Evolutionary conservation across 2,888 invertebrate genomes (phyloP), one percentile per base, ranked within the genome.

Genomic region (Drosophila paranaensis): DNA sequence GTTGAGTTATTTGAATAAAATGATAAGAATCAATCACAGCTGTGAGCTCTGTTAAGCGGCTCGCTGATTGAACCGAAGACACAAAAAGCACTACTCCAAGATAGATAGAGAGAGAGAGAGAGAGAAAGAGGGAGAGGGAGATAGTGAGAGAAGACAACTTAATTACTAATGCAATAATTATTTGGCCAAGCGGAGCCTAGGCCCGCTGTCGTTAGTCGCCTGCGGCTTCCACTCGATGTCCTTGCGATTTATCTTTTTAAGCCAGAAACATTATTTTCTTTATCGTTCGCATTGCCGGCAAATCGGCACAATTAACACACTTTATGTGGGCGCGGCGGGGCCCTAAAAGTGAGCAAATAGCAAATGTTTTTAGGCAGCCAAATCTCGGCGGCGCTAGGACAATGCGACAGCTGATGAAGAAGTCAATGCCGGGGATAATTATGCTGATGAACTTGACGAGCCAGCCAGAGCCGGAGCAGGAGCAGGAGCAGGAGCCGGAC

Each of bases 341-440:
- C 13, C 30, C 33, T 14, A 11, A n/a, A 39, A 16, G 30, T 65
- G 54, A 53, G 51, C 67, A 70, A 79, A 78, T 79, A 67, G 62
- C 51, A 70, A 58, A 58, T 58, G 39, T 58, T 74, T 74, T 62
- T 46, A 66, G 37, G 45, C 48, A 60, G 46, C 37, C 57, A 72
- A 78, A 77, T 77, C 79, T 70, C 69, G 45, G 79, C 20, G 58
- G 55, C 58, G 67, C 56, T 56, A 54, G 54, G 55, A 84, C 81
- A 84, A 83, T 84, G 81, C 60, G 71, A 66, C 72, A 71, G 76
- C 82, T 83, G 89, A 89, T 89, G 88, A 87, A 84, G 85, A 87
- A 89, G 89, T 84, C 83, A 89, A 87, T 89, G 88, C 88, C 80
- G 74, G 68, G 82, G 86, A 82, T 85, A 82, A 88, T 82, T 88